phyloP scores from a whole-genome alignment of 2,113 vertebrate genomes.

The Sebastes fasciatus region DNA sequence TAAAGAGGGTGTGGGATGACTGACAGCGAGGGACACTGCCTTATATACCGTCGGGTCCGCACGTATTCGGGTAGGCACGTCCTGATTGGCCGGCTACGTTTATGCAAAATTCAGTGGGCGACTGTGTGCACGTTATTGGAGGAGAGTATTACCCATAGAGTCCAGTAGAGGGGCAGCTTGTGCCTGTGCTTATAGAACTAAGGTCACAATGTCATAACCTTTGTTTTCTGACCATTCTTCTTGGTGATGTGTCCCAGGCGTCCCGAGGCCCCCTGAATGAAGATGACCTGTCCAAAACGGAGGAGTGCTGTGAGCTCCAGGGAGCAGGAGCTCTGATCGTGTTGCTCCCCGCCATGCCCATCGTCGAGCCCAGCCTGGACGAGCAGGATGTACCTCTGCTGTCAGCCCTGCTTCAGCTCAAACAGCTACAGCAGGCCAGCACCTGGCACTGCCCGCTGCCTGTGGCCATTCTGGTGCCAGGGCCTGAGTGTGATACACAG shows the following conservation, averaged over 20 bases:
- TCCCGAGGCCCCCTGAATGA: constrained; percentile 84
- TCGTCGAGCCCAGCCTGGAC: constrained; percentile 41
- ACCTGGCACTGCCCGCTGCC: constrained; percentile 89
- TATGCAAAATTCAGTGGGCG: too few relatives aligned
- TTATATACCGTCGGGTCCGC: too few relatives aligned
- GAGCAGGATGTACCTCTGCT: constrained; percentile 90
- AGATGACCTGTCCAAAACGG: constrained; percentile 80
- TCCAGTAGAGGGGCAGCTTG: too few relatives aligned
- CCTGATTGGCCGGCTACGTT: too few relatives aligned
- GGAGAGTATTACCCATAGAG: too few relatives aligned
- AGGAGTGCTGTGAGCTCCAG: constrained; percentile 87
- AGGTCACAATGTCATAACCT: too few relatives aligned
- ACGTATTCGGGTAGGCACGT: too few relatives aligned
- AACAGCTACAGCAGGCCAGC: constrained; percentile 91
- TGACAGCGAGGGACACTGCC: too few relatives aligned
- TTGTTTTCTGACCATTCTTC: not conserved
- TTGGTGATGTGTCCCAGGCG: constrained; percentile 76
- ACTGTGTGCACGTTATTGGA: too few relatives aligned
- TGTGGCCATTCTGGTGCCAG: constrained; percentile 87
- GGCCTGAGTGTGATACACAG: constrained; percentile 52
- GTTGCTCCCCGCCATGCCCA: constrained; percentile 84
- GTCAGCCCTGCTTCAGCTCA: constrained; percentile 91
- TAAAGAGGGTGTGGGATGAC: too few relatives aligned
- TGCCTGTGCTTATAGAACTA: too few relatives aligned
- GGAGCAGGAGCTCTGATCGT: constrained; percentile 90